Evolutionary conservation across 2,888 invertebrate genomes (phyloP).

Genomic region (Sphaerophoria taeniata): DNA sequence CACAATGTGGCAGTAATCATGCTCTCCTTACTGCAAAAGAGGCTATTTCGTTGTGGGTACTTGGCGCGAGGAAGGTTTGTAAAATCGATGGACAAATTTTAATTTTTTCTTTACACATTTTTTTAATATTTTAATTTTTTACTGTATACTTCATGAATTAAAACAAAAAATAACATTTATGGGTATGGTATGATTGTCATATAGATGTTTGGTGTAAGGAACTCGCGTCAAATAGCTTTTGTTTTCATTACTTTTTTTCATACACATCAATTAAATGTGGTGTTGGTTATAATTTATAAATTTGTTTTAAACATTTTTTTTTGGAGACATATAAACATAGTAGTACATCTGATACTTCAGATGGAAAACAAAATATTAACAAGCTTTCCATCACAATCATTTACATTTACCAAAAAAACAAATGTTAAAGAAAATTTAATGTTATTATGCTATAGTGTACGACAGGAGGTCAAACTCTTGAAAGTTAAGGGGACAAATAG

Average conservation of each 20-base stretch:
- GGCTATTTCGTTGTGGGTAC: constrained; percentile 96
- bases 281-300: constrained; percentile 20
- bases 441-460: too few species aligned
- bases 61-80: constrained; percentile 95
- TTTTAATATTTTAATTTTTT: constrained; percentile 19
- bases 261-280: constrained; percentile 32
- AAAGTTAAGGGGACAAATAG: too few species aligned
- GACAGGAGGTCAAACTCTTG: too few species aligned
- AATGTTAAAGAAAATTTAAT: too few species aligned
- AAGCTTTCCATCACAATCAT: too few species aligned
- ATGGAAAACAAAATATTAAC: too few species aligned
- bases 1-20: constrained; percentile 86
- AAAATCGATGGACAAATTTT: constrained; percentile 75
- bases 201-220: constrained; percentile 58
- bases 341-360: too few species aligned
- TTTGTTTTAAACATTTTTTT: not conserved
- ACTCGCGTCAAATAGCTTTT: constrained; percentile 69
- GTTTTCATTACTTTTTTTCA: constrained; percentile 25
- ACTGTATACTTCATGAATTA: not conserved
- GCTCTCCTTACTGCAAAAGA: constrained; percentile 96
- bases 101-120: constrained; percentile 27
- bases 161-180: constrained; percentile 12
- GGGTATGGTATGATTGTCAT: constrained; percentile 21
- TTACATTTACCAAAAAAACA: too few species aligned
- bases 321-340: not conserved